These are phyloP conservation scores for Threskiornis aethiopicus DNA, from an alignment of 2,797 vertebrate species.

Conservation along the genomic window DNA sequence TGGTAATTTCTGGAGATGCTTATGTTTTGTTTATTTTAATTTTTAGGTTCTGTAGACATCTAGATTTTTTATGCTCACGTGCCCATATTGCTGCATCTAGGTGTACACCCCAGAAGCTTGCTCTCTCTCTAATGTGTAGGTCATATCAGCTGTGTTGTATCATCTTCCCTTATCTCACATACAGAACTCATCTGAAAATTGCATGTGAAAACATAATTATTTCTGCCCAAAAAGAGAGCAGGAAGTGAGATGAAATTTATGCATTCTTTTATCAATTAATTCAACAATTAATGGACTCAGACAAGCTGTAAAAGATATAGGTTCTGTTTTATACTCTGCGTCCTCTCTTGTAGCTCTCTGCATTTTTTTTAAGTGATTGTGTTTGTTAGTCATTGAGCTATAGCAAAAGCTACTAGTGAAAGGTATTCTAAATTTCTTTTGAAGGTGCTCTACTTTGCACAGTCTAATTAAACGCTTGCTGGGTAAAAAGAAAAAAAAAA, in stretches of 20 bases:
- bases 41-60: not conserved
- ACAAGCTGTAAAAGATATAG: not conserved
- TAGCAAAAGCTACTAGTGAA: not conserved
- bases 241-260: not conserved
- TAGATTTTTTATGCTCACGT: not conserved
- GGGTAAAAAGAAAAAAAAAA: not conserved
- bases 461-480: not conserved
- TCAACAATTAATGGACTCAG: not conserved
- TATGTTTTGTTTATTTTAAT: not conserved
- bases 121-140: not conserved
- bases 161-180: not conserved
- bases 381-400: not conserved
- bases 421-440: conserved; percentile 7
- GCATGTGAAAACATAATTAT: not conserved
- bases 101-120: not conserved
- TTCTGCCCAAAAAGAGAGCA: not conserved
- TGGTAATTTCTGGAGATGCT: not conserved
- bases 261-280: not conserved
- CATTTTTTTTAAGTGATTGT: not conserved
- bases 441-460: not conserved
- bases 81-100: not conserved
- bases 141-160: not conserved
- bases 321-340: not conserved
- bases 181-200: not conserved
- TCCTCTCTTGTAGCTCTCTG: not conserved